Base-by-base conservation (phyloP, 23 tunicate species). In the Halocynthia aurantium region DNA sequence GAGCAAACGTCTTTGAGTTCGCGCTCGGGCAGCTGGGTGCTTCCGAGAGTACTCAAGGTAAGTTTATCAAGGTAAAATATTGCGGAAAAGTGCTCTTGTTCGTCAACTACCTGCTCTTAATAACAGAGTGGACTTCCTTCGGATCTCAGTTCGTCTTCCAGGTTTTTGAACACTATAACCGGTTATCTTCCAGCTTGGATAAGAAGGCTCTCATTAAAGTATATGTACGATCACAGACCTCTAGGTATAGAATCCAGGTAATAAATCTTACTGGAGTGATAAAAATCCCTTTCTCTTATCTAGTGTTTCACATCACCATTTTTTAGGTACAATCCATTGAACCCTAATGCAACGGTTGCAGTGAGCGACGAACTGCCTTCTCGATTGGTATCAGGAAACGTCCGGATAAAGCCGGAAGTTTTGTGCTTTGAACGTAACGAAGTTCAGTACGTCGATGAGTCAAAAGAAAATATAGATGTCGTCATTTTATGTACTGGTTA, bases 401-500 rank as follows among this genome's bases (percentile, higher is more conserved):
- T 84, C 18, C 62, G 55, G 31, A 53, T 62, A 7, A 52, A 73
- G 52, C 88, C 83, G 12, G 88, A 67, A 10, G 52, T 84, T 10
- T 77, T 72, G 78, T 8, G 74, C 18, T 52, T 84, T 56, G 77
- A 53, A 11, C 44, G 44, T 31, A 40, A 55, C 7, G 53, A 52
- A 7, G 83, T 78, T 18, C 60, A 58, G 21, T 78, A 62, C 72
- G 79, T 22, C 10, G 79, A 84, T 50, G 88, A 79, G 7, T 54
- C 51, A 50, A 70, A 61, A 17, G 83, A 77, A 8, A 7, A 69
- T 10, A 73, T 84, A 8, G 88, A 84, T 62, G 50, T 72, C 80
- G 75, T 84, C 22, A 55, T 84, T n/a, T n/a, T 55, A 8, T 72
- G 83, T 7, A 84, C 88, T 17, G 88, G 88, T n/a, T 84, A 67